Percentiles rank a stretch among this genome's conserved stretches.
Conservation (phyloP, 2,113 vertebrate species). For the Sinocyclocheilus maitianheensis region DNA sequence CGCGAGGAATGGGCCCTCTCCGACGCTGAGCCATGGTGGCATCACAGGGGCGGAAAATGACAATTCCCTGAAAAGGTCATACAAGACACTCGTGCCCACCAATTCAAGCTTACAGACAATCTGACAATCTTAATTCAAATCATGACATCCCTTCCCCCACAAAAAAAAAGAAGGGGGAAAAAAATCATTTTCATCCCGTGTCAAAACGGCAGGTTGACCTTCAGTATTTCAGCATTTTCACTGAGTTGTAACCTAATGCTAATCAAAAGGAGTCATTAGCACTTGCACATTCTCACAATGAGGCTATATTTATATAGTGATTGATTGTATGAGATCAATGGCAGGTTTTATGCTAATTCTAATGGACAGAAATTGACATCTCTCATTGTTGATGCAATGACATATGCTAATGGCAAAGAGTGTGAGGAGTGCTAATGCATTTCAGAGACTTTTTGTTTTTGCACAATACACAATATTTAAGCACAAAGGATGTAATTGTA, state of each 20-base stretch:
- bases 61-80: constrained; percentile 84
- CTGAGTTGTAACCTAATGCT: constrained; percentile 77
- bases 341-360: constrained; percentile 15
- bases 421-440: background rate
- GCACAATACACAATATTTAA: constrained; percentile 37
- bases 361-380: background rate
- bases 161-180: background rate
- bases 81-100: constrained; percentile 73
- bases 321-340: background rate
- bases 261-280: constrained; percentile 76
- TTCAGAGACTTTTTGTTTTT: constrained; percentile 26
- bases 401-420: background rate
- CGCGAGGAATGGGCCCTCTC: constrained; percentile 65
- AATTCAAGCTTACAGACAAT: constrained; percentile 76
- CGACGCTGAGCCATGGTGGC: constrained; percentile 73
- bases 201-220: constrained; percentile 75
- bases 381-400: constrained; percentile 9
- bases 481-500: constrained; percentile 46
- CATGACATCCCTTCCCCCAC: constrained; percentile 72
- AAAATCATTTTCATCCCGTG: constrained; percentile 72
- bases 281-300: constrained; percentile 42
- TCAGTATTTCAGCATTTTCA: constrained; percentile 74
- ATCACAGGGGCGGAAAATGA: constrained; percentile 82
- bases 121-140: constrained; percentile 84
- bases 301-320: background rate